Conservation (phyloP, 2,113 vertebrate genomes). For the Penelope pileata region DNA sequence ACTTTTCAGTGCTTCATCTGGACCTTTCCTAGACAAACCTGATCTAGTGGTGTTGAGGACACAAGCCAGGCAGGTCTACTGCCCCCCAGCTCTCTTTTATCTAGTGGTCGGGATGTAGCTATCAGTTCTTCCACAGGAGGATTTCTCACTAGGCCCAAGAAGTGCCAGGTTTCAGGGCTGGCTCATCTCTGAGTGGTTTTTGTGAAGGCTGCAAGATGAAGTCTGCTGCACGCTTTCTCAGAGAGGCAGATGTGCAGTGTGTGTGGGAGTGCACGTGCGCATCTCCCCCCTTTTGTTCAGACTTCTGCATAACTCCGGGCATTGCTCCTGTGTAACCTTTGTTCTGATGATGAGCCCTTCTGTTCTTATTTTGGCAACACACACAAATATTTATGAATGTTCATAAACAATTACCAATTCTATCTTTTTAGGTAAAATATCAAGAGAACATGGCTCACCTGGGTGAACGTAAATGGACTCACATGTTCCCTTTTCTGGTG, state of each 20-base stretch:
- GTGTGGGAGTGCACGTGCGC: not conserved
- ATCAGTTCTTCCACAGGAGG: accelerated
- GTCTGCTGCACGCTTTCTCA: not conserved
- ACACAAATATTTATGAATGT: not conserved
- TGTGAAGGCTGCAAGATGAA: not conserved
- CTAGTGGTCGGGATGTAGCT: accelerated
- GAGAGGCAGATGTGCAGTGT: not conserved
- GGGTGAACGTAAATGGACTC: conserved; percentile 74
- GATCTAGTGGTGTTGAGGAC: not conserved
- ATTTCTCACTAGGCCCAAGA: not conserved
- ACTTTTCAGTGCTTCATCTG: not conserved
- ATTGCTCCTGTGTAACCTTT: not conserved
- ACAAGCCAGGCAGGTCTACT: not conserved
- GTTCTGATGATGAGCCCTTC: conserved; percentile 3
- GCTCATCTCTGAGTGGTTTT: not conserved
- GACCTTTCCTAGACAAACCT: not conserved
- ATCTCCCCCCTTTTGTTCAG: not conserved
- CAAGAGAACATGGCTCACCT: conserved; percentile 81
- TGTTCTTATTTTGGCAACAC: conserved; percentile 59
- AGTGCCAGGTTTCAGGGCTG: not conserved
- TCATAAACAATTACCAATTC: conserved; percentile 6
- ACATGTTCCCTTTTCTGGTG: conserved; percentile 86
- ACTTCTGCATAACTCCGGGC: not conserved
- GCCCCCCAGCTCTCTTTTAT: not conserved
- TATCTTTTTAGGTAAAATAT: conserved; percentile 77